Evolutionary conservation across 2,888 invertebrate genomes (phyloP).

Genomic region (Drosophila basisetae): DNA sequence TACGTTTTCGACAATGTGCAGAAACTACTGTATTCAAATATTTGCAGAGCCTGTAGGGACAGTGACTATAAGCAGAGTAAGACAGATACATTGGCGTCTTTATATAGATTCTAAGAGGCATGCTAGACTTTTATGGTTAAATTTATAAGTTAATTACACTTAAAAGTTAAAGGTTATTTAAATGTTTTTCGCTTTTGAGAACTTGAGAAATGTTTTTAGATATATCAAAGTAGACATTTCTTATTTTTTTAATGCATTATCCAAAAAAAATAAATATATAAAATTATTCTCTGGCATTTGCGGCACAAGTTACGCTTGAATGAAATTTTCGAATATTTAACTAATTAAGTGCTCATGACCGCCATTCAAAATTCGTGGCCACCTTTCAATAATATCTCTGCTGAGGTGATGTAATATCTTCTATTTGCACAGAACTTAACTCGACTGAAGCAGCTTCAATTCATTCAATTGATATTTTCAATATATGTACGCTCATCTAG

Average conservation of each 20-base stretch:
- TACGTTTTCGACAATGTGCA: slow-evolving; percentile 26
- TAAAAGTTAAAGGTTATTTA: slow-evolving; percentile 20
- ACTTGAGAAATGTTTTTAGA: background rate
- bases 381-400: background rate
- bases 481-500: background rate
- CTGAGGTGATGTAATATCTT: background rate
- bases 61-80: background rate
- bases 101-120: slow-evolving; percentile 35
- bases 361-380: background rate
- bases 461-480: background rate
- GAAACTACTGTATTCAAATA: slow-evolving; percentile 29
- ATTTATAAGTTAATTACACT: slow-evolving; percentile 32
- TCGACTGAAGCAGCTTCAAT: background rate
- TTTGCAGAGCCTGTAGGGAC: slow-evolving; percentile 7
- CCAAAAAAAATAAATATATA: slow-evolving; percentile 21
- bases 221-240: slow-evolving; percentile 47
- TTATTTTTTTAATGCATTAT: slow-evolving; percentile 17
- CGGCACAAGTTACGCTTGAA: slow-evolving; percentile 33
- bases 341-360: slow-evolving; percentile 23
- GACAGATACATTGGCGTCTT: slow-evolving; percentile 35
- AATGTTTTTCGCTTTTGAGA: slow-evolving; percentile 1
- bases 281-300: slow-evolving; percentile 8
- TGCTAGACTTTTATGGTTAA: background rate
- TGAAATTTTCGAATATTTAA: slow-evolving; percentile 38
- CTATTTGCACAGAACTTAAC: background rate